A percentile compares a stretch with the other conserved stretches of the same genome.
Evolutionary conservation across 2,797 vertebrate genomes (phyloP).

Genomic region (Pipistrellus kuhlii): DNA sequence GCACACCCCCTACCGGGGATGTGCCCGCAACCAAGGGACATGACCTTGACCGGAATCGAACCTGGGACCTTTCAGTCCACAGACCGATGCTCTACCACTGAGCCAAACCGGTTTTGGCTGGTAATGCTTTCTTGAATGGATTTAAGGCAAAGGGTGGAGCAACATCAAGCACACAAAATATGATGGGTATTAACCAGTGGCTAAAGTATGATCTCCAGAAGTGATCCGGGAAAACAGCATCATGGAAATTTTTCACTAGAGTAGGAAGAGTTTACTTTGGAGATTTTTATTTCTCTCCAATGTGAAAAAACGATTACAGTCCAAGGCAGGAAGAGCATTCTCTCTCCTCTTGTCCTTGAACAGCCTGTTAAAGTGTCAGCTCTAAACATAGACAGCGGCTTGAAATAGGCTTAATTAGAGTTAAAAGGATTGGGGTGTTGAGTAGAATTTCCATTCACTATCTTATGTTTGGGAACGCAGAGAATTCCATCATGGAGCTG

Average conservation of each 20-base stretch:
- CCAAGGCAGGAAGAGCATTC: not conserved
- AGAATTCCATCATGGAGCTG: slow-evolving; percentile 6
- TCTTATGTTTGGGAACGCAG: slow-evolving; percentile 12
- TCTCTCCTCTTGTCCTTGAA: not conserved
- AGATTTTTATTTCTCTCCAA: not conserved
- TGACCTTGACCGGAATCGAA: no score
- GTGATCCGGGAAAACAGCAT: not conserved
- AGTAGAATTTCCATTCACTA: slow-evolving; percentile 54
- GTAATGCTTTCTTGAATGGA: not conserved
- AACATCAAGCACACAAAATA: not conserved
- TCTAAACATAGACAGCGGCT: slow-evolving; percentile 49
- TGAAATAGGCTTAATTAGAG: slow-evolving; percentile 56
- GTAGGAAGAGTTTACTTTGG: not conserved
- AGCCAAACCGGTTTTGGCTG: no score
- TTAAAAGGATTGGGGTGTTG: slow-evolving; percentile 38
- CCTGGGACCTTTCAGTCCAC: no score
- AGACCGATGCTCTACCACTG: no score
- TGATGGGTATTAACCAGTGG: not conserved
- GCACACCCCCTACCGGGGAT: no score
- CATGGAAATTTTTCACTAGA: not conserved
- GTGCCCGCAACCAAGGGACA: no score
- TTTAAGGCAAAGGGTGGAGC: not conserved
- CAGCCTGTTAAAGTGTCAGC: slow-evolving; percentile 58
- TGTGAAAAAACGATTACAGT: not conserved
- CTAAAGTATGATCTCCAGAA: not conserved